Conservation (phyloP, 2,113 vertebrate genomes). For the Cynoglossus semilaevis region DNA sequence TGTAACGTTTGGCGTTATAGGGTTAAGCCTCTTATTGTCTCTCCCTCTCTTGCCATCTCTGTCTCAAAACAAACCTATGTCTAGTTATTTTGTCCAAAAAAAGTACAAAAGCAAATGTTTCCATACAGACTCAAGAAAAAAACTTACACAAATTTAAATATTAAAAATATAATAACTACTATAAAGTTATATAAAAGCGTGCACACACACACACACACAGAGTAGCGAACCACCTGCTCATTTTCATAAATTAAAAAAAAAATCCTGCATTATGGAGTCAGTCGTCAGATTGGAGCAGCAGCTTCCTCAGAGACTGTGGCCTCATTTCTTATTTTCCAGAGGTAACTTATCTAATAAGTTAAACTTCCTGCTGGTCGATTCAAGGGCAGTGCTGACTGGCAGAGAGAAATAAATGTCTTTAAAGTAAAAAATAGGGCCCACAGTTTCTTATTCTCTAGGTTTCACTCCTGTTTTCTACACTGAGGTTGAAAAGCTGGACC, state of each 20-base stretch:
- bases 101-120: no score
- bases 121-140: no score
- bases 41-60: conserved; percentile 40
- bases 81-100: conserved; percentile 23
- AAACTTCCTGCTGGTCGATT: conserved; percentile 78
- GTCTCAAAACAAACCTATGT: conserved; percentile 8
- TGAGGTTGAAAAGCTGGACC: no score
- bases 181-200: conserved; percentile 16
- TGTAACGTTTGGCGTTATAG: no score
- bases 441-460: no score
- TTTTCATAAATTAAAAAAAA: conserved; percentile 75
- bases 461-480: no score
- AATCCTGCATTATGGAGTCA: conserved; percentile 22
- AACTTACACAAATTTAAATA: conserved; percentile 2
- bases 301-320: conserved; percentile 78
- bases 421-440: no score
- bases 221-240: conserved; percentile 76
- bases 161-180: no score
- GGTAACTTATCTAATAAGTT: conserved; percentile 82
- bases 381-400: conserved; percentile 71
- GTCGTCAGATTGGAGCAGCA: conserved; percentile 72
- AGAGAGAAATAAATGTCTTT: no score
- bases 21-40: conserved; percentile 56
- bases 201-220: conserved; percentile 17
- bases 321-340: conserved; percentile 83